These are phyloP conservation scores for Folsomia candida DNA, from an alignment of 2,888 invertebrate species.

Conservation along the genomic window DNA sequence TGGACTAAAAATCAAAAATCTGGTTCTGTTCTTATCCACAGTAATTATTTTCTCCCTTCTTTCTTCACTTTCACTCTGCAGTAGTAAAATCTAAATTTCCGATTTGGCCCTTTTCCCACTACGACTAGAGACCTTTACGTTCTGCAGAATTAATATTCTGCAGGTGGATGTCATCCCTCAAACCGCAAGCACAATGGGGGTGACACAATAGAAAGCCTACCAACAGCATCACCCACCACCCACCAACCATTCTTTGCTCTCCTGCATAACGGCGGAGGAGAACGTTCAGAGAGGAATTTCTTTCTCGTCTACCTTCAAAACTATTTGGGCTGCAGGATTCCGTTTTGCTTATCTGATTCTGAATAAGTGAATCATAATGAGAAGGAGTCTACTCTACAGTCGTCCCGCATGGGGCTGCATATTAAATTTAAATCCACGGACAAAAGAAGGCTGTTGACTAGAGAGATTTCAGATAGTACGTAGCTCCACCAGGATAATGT, in stretches of 20 bases:
- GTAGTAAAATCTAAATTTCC: too few species aligned
- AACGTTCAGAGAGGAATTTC: background rate
- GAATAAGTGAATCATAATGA: background rate
- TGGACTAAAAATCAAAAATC: too few species aligned
- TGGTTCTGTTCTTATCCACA: too few species aligned
- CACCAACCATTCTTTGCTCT: background rate
- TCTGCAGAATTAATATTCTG: background rate
- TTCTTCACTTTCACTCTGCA: too few species aligned
- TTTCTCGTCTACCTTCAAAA: background rate
- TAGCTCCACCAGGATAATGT: background rate
- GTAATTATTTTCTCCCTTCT: too few species aligned
- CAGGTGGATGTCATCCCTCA: background rate
- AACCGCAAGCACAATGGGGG: background rate
- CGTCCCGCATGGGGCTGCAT: background rate
- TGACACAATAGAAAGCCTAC: background rate
- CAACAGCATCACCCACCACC: background rate
- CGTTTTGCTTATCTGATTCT: background rate
- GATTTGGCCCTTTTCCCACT: too few species aligned
- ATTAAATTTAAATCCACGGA: background rate
- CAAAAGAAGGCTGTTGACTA: background rate
- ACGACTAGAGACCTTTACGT: background rate
- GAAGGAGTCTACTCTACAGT: background rate
- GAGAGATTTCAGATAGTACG: background rate
- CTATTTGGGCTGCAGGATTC: background rate
- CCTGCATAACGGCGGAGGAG: background rate